Conservation (phyloP, 2,113 vertebrate species). For the Pteruthius melanotis region DNA sequence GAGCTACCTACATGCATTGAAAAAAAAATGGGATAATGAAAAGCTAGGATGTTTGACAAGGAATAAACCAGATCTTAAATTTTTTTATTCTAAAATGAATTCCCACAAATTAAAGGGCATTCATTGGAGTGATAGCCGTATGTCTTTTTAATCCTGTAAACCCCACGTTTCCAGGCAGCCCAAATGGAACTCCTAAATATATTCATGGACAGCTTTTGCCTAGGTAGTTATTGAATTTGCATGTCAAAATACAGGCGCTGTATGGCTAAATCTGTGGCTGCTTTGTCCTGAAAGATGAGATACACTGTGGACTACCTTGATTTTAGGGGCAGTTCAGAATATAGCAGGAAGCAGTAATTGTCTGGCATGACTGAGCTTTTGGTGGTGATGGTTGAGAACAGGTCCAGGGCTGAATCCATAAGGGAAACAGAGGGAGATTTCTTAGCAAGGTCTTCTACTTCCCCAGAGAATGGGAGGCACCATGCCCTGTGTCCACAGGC, state of each 20-base stretch:
- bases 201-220: constrained; percentile 21
- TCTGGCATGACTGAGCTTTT: background rate
- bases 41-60: constrained; percentile 17
- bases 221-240: constrained; percentile 29
- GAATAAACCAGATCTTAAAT: constrained; percentile 34
- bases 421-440: background rate
- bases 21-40: constrained; percentile 10
- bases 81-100: constrained; percentile 22
- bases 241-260: constrained; percentile 1
- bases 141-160: background rate
- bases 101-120: constrained; percentile 7
- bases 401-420: background rate
- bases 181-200: background rate
- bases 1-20: background rate
- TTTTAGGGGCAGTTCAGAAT: background rate
- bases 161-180: background rate
- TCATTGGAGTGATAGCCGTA: background rate
- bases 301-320: background rate
- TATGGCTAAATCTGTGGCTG: background rate
- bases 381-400: background rate
- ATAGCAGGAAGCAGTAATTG: background rate
- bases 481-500: background rate
- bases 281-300: background rate
- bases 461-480: background rate
- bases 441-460: background rate